phyloP scores from a whole-genome alignment of 2,113 vertebrate genomes.

The Cynopterus brachyotis region DNA sequence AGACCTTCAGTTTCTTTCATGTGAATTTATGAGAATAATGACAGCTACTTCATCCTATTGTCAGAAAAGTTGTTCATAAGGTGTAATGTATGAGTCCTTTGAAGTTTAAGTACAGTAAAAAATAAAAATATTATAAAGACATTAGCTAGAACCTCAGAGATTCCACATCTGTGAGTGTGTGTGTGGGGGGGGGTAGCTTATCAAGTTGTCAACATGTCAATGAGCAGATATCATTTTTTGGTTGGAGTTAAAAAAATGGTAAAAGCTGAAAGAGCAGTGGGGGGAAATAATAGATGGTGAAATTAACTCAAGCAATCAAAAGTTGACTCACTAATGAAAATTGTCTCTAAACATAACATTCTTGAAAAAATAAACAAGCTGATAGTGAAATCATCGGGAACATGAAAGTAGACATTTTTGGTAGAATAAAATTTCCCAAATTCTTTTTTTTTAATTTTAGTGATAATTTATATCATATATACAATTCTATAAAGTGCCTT shows the following conservation, averaged over 20 bases:
- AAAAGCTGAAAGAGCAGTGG: background rate
- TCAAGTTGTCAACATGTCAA: background rate
- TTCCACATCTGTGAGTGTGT: background rate
- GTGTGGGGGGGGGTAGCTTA: background rate
- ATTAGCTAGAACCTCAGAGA: background rate
- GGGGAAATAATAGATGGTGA: background rate
- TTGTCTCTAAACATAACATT: constrained; percentile 20
- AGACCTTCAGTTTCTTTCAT: background rate
- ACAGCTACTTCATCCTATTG: background rate
- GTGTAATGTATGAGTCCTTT: background rate
- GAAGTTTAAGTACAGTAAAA: background rate
- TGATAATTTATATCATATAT: background rate
- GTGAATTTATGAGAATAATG: background rate
- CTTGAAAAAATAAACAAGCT: background rate
- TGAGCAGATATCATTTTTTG: background rate
- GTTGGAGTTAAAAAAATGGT: background rate
- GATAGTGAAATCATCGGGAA: background rate
- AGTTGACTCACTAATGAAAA: constrained; percentile 14
- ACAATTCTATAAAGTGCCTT: background rate
- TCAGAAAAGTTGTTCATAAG: background rate
- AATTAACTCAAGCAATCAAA: constrained; percentile 2
- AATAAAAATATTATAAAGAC: background rate
- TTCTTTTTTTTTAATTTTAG: background rate
- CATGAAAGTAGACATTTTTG: background rate
- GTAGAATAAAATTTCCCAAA: background rate